phyloP scores from a whole-genome alignment of 2,113 vertebrate species.

The Protomyctophum bolini region DNA sequence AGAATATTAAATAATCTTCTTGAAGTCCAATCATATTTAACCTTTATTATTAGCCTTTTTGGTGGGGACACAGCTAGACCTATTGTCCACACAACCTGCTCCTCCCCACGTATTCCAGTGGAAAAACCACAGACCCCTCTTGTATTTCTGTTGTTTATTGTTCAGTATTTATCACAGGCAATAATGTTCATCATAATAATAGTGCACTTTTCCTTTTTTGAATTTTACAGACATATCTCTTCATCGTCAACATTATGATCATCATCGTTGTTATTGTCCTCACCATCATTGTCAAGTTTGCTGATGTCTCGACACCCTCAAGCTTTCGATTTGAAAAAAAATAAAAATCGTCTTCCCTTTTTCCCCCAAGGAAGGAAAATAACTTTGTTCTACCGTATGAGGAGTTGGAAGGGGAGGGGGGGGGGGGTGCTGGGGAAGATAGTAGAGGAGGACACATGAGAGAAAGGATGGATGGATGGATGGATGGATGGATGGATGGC shows the following conservation, averaged over 20 bases:
- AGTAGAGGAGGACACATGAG: constrained; percentile 13
- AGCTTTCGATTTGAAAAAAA: constrained; percentile 39
- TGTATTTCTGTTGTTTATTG: constrained; percentile 77
- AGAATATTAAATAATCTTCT: no score
- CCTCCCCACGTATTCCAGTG: no score
- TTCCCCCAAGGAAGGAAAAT: constrained; percentile 17
- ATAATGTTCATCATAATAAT: constrained; percentile 78
- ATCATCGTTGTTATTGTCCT: constrained; percentile 43
- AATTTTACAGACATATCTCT: constrained; percentile 78
- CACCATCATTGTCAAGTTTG: constrained; percentile 4
- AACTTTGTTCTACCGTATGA: constrained; percentile 48
- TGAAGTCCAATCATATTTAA: no score
- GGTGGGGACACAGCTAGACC: no score
- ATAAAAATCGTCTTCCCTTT: constrained; percentile 7
- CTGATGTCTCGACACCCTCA: constrained; percentile 39
- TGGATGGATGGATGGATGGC: no score
- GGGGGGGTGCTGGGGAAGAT: neutral
- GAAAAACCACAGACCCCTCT: no score
- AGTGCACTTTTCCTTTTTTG: constrained; percentile 74
- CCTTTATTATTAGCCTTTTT: no score
- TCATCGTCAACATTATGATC: constrained; percentile 51
- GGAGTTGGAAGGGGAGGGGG: constrained; percentile 20
- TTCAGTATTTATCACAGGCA: constrained; percentile 82
- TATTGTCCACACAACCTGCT: no score
- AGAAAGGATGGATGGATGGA: neutral